Conservation (phyloP, 2,888 invertebrate genomes). For the Amiota mariae region DNA sequence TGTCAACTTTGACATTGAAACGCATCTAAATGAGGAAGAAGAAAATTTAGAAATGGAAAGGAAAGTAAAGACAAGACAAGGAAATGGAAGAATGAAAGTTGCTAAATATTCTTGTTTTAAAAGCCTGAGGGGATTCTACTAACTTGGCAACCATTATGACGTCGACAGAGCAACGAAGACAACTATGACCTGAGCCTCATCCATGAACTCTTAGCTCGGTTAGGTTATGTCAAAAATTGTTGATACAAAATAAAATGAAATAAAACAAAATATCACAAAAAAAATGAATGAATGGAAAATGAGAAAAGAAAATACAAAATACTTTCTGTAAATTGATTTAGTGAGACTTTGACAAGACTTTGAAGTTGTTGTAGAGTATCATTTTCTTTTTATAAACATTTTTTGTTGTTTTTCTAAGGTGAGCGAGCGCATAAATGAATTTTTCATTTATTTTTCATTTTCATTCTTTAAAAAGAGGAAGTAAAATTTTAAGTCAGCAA, state of each 20-base stretch:
- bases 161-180: background rate
- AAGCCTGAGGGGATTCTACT: background rate
- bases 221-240: constrained; percentile 35
- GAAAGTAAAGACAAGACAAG: too few relatives aligned
- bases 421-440: constrained; percentile 7
- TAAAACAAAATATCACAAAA: too few relatives aligned
- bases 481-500: too few relatives aligned
- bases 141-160: constrained; percentile 4
- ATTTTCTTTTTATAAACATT: background rate
- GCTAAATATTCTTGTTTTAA: constrained; percentile 27
- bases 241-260: too few relatives aligned
- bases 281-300: too few relatives aligned
- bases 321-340: constrained; percentile 63
- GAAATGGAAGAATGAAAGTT: background rate
- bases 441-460: background rate
- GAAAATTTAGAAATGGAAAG: too few relatives aligned
- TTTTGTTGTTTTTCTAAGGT: background rate
- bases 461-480: background rate
- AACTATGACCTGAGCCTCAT: constrained; percentile 21
- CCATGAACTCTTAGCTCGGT: constrained; percentile 26
- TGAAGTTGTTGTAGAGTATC: constrained; percentile 49
- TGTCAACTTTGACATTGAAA: constrained; percentile 32
- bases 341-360: constrained; percentile 45
- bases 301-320: constrained; percentile 34
- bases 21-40: background rate